Percentiles rank a stretch among this genome's conserved stretches.
Evolutionary conservation across 2,797 vertebrate species (phyloP).

Genomic region (Eleutherodactylus coqui): DNA sequence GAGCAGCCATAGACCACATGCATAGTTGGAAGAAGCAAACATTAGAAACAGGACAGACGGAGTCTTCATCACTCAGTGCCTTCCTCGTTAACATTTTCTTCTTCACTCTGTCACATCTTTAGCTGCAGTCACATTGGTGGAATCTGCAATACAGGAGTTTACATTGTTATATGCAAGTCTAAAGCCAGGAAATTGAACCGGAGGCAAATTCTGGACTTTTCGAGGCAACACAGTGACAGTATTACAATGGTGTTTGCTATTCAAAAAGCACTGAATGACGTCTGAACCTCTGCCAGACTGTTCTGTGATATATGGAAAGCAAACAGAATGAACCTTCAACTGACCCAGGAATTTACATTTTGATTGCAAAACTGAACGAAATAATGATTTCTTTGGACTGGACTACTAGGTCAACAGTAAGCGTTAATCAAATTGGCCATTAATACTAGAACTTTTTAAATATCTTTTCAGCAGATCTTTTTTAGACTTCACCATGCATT

Average conservation of each 20-base stretch:
- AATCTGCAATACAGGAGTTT: slow-evolving; percentile 54
- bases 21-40: not conserved
- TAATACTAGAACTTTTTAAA: not conserved
- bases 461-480: not conserved
- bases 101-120: slow-evolving; percentile 24
- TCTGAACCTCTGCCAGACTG: slow-evolving; percentile 9
- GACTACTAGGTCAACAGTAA: not conserved
- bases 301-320: slow-evolving; percentile 10
- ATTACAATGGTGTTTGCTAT: slow-evolving; percentile 45
- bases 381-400: not conserved
- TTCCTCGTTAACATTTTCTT: slow-evolving; percentile 30
- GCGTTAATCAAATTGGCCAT: not conserved
- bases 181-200: slow-evolving; percentile 41
- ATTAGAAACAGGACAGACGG: not conserved
- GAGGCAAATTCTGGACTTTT: slow-evolving; percentile 51
- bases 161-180: slow-evolving; percentile 42
- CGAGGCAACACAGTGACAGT: slow-evolving; percentile 49
- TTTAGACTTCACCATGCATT: too few species aligned
- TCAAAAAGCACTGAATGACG: slow-evolving; percentile 39
- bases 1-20: not conserved
- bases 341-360: not conserved
- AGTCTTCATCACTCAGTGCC: slow-evolving; percentile 44
- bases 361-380: not conserved
- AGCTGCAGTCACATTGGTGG: slow-evolving; percentile 10
- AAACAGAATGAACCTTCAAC: slow-evolving; percentile 9